Evolutionary conservation across 2,113 vertebrate genomes (phyloP).

Genomic region (Chionomys nivalis): DNA sequence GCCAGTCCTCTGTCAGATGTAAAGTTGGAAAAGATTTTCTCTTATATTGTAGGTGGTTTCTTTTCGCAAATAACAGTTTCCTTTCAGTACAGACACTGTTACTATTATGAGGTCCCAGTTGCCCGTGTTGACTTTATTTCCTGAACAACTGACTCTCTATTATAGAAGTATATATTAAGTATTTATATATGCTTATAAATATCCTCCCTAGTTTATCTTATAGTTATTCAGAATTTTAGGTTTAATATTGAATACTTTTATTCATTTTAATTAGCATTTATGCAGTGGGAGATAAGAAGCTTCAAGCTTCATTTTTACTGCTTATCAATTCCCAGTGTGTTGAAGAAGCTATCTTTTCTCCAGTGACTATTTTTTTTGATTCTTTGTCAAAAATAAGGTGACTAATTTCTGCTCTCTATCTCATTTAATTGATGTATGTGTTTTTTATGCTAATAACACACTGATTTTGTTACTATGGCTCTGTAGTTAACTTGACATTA

Average conservation of each 20-base stretch:
- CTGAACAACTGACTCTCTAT: background rate
- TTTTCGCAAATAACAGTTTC: background rate
- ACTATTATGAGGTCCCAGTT: background rate
- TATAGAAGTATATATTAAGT: background rate
- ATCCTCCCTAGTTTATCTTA: background rate
- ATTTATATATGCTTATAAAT: background rate
- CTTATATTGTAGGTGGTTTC: background rate
- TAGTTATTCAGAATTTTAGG: background rate
- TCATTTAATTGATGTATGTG: background rate
- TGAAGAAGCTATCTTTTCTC: background rate
- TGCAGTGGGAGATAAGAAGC: background rate
- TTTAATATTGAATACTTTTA: background rate
- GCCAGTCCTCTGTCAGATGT: no score
- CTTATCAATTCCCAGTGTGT: background rate
- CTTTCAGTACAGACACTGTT: background rate
- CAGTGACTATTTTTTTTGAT: background rate
- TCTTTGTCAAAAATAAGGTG: background rate
- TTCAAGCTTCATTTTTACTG: background rate
- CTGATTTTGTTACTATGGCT: no score
- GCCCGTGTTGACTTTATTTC: background rate
- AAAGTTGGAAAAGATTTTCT: background rate
- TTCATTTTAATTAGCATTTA: background rate
- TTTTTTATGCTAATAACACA: no score
- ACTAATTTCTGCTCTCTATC: background rate
- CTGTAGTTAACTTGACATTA: no score